phyloP scores from a whole-genome alignment of 2,113 vertebrate genomes.

The Apteryx mantelli region DNA sequence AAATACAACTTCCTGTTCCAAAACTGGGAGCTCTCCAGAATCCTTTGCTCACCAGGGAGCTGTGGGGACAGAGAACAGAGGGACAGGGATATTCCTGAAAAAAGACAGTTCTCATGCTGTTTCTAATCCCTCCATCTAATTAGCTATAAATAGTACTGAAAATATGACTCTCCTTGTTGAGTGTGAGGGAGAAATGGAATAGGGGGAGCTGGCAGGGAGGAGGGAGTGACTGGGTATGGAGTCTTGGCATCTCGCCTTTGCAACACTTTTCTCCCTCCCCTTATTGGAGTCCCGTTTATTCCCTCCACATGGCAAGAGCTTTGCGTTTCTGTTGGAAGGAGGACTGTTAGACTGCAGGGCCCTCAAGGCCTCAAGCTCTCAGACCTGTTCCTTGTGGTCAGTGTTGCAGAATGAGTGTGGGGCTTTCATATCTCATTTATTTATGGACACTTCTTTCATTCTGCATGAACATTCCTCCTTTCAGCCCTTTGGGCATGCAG shows the following conservation, averaged over 20 bases:
- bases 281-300: not conserved
- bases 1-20: not conserved
- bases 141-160: not conserved
- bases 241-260: not conserved
- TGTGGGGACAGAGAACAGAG: not conserved
- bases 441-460: constrained; percentile 20
- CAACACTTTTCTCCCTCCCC: not conserved
- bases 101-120: constrained; percentile 21
- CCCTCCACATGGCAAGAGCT: not conserved
- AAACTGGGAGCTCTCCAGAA: not conserved
- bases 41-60: not conserved
- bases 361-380: not conserved
- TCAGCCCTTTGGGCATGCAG: constrained; percentile 51
- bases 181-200: not conserved
- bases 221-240: not conserved
- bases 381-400: not conserved
- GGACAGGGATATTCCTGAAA: not conserved
- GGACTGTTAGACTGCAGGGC: not conserved
- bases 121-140: constrained; percentile 30
- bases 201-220: constrained; percentile 5
- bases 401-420: not conserved
- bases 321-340: not conserved
- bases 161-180: not conserved
- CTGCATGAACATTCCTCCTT: not conserved
- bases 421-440: constrained; percentile 26